Evolutionary conservation across 2,888 invertebrate species (phyloP), one percentile per base, ranked within the genome.

Genomic region (Chloroclysta siterata): DNA sequence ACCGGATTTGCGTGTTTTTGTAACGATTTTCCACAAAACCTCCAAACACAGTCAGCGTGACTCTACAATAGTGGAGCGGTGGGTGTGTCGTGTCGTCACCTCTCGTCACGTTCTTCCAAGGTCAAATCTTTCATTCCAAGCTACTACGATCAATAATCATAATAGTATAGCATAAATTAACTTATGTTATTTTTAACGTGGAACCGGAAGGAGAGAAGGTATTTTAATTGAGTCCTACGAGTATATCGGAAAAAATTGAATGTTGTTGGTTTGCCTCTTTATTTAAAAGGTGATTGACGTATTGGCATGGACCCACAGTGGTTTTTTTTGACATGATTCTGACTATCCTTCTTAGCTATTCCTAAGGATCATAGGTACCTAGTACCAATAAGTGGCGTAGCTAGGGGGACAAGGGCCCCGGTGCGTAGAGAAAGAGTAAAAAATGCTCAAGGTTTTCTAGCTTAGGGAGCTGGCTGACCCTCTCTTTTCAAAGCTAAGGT

Each of bases 31-130:
- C 36, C 36, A 11, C 36, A 11, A 39, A 39, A 11, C 10, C 11
- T 39, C 36, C 36, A 39, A 39, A 39, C 17, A 11, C 17, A 11
- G 46, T 46, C 17, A 17, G 46, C 46, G 5, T 46, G 17, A 46
- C 11, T 29, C n/a, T 50, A 14, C 14, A 28, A n/a, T 47, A 48
- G 4, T 36, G 11, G 51, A 33, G 36, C 53, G 54, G 54, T 60
- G 60, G 60, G 60, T 54, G 60, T 54, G 60, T 54, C 54, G 15
- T 54, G 41, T 42, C 60, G 54, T 54, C 60, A 60, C 11, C 14
- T 29, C 47, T 39, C 60, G 53, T 53, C 53, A 60, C 60, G 28
- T n/a, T 41, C 10, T 6, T 47, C 6, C 36, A 60, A 60, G 53
- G 53, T 47, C 11, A 29, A 28, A 39, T 47, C n/a, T 60, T 60